Percentiles rank a stretch among this genome's conserved stretches.
These are phyloP conservation scores for Torymus auratus DNA, from an alignment of 2,888 invertebrate species.

Conservation along the genomic window DNA sequence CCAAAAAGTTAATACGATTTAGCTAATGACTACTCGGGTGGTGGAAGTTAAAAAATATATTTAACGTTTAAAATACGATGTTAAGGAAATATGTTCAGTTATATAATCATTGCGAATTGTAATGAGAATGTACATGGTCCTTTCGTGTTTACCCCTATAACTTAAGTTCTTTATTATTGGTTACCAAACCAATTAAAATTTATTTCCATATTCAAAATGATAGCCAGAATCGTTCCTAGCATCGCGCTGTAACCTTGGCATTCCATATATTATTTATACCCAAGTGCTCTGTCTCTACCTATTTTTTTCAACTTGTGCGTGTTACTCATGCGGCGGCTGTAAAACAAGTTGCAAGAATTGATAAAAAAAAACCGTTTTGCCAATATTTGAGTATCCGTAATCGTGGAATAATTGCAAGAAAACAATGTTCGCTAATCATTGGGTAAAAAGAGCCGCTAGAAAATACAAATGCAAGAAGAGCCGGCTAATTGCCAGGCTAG, in stretches of 20 bases:
- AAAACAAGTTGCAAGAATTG: constrained; percentile 28
- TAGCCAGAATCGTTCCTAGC: constrained; percentile 12
- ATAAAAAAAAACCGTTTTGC: constrained; percentile 1
- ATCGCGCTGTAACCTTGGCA: constrained; percentile 36
- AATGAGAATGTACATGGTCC: constrained; percentile 5
- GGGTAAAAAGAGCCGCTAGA: background rate
- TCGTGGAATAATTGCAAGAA: background rate
- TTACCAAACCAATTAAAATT: constrained; percentile 30
- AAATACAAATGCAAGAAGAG: background rate
- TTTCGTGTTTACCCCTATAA: constrained; percentile 34
- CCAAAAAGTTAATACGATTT: background rate
- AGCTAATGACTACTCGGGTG: background rate
- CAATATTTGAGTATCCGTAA: background rate
- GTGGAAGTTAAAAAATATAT: background rate
- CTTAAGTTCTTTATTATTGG: constrained; percentile 34
- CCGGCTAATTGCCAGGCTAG: background rate
- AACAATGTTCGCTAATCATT: constrained; percentile 6
- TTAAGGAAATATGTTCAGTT: constrained; percentile 18
- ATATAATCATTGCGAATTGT: constrained; percentile 9
- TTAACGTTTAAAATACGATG: background rate
- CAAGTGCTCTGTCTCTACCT: background rate
- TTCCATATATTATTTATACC: constrained; percentile 41
- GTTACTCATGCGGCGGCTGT: background rate
- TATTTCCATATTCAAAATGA: constrained; percentile 41
- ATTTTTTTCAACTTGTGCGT: constrained; percentile 17